Conservation (phyloP, 2,797 vertebrate genomes). For the Sebastes trivittatus region DNA sequence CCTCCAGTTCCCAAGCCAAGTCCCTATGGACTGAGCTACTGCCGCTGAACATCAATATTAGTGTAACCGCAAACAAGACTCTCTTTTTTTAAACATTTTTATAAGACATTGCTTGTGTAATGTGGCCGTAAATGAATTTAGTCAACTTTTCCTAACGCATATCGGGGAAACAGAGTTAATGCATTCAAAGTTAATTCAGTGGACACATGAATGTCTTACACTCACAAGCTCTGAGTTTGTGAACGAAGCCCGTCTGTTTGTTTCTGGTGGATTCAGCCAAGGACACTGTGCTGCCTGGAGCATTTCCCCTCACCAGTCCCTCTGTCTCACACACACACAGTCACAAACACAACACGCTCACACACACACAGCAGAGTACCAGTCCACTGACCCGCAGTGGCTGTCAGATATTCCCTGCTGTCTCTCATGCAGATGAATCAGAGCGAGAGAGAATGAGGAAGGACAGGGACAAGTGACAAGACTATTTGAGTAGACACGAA, state of each 20-base stretch:
- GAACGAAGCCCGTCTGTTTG: background rate
- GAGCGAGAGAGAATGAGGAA: constrained; percentile 41
- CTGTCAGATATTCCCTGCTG: constrained; percentile 49
- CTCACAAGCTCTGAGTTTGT: background rate
- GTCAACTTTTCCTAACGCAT: background rate
- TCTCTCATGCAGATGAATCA: constrained; percentile 58
- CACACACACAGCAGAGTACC: background rate
- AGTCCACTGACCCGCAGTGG: constrained; percentile 47
- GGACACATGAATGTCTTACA: background rate
- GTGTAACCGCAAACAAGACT: background rate
- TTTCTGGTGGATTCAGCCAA: constrained; percentile 45
- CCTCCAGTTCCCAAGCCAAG: no score
- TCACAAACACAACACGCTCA: background rate
- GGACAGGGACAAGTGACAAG: constrained; percentile 47
- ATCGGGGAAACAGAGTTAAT: background rate
- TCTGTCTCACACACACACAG: constrained; percentile 20
- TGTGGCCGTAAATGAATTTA: background rate
- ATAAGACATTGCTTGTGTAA: background rate
- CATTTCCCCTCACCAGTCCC: background rate
- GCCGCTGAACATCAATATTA: background rate
- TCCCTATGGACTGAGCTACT: no score
- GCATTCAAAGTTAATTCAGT: background rate
- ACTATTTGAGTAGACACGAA: constrained; percentile 32
- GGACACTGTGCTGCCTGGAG: constrained; percentile 42
- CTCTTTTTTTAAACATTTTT: background rate